These are phyloP conservation scores for Chironomus tepperi DNA, from an alignment of 1,140 invertebrate genomes.

Conservation along the genomic window DNA sequence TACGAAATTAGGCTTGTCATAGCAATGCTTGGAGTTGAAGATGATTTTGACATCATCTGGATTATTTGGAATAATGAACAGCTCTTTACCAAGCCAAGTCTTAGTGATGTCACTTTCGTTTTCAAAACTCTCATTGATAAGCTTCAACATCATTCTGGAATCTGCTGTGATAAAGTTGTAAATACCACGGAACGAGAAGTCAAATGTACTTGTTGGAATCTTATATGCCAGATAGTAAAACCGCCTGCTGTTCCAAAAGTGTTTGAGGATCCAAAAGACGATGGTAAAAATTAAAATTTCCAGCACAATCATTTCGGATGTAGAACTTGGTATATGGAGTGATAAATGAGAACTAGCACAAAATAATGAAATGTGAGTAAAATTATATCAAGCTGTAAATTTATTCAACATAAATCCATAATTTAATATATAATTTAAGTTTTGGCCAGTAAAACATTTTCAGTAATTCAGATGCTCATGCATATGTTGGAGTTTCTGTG, in stretches of 20 bases:
- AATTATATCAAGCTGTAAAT: too few relatives aligned
- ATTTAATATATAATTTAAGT: too few relatives aligned
- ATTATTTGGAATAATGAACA: neutral
- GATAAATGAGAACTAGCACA: too few relatives aligned
- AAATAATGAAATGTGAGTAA: too few relatives aligned
- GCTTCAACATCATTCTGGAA: neutral
- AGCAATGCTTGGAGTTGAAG: neutral
- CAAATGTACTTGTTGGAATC: neutral
- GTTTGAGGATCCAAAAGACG: neutral
- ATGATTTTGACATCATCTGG: neutral
- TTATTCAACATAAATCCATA: too few relatives aligned
- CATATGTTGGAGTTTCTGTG: too few relatives aligned
- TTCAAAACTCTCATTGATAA: neutral
- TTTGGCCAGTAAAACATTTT: too few relatives aligned
- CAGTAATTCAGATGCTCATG: too few relatives aligned
- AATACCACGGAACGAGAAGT: neutral
- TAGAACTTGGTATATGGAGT: too few relatives aligned
- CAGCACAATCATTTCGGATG: neutral
- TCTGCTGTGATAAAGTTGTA: neutral
- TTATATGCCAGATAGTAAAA: neutral
- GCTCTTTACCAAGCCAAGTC: neutral
- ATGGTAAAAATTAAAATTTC: neutral
- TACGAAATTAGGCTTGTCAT: neutral
- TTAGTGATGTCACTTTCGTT: neutral
- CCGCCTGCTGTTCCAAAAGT: neutral